Percentiles rank a stretch among this genome's conserved stretches.
phyloP scores from a whole-genome alignment of 2,113 vertebrate species.

The Myotis davidii region DNA sequence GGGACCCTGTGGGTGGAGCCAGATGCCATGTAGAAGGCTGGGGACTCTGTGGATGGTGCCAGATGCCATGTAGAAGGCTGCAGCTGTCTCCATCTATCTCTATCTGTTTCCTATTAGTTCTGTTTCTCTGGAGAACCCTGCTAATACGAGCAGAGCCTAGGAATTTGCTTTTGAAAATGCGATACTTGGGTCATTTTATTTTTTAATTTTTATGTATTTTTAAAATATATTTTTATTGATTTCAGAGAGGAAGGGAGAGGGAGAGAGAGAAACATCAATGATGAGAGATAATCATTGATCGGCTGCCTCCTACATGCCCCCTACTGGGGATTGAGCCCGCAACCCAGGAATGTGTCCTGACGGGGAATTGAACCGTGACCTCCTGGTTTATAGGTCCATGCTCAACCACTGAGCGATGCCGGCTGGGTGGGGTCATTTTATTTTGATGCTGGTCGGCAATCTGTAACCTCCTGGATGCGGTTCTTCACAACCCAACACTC shows the following conservation, averaged over 20 bases:
- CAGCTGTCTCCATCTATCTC: not conserved
- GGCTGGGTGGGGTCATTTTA: not conserved
- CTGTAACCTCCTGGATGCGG: not conserved
- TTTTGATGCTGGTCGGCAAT: not conserved
- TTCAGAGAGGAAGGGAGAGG: no score
- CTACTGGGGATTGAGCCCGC: no score
- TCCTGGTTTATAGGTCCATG: no score
- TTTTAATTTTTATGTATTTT: not conserved
- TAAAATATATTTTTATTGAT: no score
- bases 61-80: not conserved
- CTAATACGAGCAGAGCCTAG: not conserved
- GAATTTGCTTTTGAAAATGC: not conserved
- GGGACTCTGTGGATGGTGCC: not conserved
- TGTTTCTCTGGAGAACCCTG: conserved; percentile 1
- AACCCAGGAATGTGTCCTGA: no score
- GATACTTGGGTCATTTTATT: conserved; percentile 1
- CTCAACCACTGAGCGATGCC: no score
- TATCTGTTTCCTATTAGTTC: not conserved
- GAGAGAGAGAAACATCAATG: no score
- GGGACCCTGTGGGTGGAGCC: not conserved
- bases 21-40: not conserved
- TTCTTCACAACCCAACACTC: not conserved
- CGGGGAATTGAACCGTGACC: no score
- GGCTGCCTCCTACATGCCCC: no score
- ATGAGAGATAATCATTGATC: no score